Base-by-base conservation (phyloP, 2,797 vertebrate species). In the Xerus rutilus region DNA sequence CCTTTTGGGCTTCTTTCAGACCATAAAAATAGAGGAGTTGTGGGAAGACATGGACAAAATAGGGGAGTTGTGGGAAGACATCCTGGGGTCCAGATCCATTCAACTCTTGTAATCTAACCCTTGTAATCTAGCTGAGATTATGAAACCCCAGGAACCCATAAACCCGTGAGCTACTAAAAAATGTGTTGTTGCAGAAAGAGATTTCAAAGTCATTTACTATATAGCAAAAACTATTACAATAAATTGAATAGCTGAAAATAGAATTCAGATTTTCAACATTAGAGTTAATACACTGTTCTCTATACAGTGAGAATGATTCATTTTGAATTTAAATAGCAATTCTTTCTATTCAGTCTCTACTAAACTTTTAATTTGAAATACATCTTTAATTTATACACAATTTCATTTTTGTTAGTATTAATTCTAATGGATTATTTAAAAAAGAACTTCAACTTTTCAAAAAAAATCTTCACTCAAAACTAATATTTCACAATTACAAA, bases 401-500 rank as follows among this genome's bases (percentile, higher is more conserved):
- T 65, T 85, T 65, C n/a, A 78, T 54, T 77, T 94, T 87, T 93
- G 7, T 86, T 94, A 39, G 14, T 76, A 91, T 45, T 94, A 65
- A 64, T 43, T 74, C 96, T 72, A 5, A 62, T 1, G 78, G 84
- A 86, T 78, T 57, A 65, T 35, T 65, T 28, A 35, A 74, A 79
- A 59, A 62, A 73, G 8, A 18, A 7, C 49, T 94, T 74, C 21
- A 79, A 7, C 12, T 49, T 59, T 62, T 57, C 39, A 30, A 86
- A 82, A 81, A 39, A 59, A 59, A n/a, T 54, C 30, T 62, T 85
- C 30, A 23, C 25, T 93, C 17, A 86, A 30, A 86, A 87, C 17
- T 15, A 93, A 43, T 72, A 93, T 86, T 85, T 9, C n/a, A 67
- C 6, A 87, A 49, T 62, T 95, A 86, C 20, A 52, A 88, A 88